phyloP scores from a whole-genome alignment of 1,140 invertebrate species.

The Paracyclopina nana region DNA sequence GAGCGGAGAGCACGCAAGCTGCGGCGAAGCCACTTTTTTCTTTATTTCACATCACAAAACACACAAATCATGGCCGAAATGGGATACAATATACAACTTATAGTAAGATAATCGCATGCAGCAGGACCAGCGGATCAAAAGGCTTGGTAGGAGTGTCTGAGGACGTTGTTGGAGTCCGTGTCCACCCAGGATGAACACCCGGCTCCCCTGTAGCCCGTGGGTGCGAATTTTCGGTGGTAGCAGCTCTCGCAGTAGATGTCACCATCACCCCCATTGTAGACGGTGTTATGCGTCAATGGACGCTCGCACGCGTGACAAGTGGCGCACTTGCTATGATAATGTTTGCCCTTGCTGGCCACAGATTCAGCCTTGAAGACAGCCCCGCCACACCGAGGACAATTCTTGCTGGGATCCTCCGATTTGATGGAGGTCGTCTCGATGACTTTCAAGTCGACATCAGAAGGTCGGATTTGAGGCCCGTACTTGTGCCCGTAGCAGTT shows the following conservation, averaged over 20 bases:
- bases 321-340: constrained; percentile 15
- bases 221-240: constrained; percentile 66
- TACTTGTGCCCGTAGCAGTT: constrained; percentile 55
- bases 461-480: constrained; percentile 37
- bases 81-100: too few relatives aligned
- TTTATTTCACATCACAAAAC: too few relatives aligned
- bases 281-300: constrained; percentile 3
- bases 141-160: constrained; percentile 13
- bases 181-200: constrained; percentile 14
- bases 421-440: constrained; percentile 49
- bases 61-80: too few relatives aligned
- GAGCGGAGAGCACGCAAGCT: too few relatives aligned
- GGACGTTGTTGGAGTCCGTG: constrained; percentile 6
- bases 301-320: constrained; percentile 5
- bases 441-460: constrained; percentile 14
- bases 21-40: too few relatives aligned
- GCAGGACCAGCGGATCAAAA: too few relatives aligned
- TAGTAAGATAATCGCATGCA: too few relatives aligned
- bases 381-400: constrained; percentile 64
- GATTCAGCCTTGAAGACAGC: constrained; percentile 75
- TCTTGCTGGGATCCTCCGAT: constrained; percentile 49
- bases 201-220: constrained; percentile 24
- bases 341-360: constrained; percentile 50
- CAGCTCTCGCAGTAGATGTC: constrained; percentile 69
- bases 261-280: constrained; percentile 41